Evolutionary conservation across 2,888 invertebrate species (phyloP).

Genomic region (Epicampocera succincta): DNA sequence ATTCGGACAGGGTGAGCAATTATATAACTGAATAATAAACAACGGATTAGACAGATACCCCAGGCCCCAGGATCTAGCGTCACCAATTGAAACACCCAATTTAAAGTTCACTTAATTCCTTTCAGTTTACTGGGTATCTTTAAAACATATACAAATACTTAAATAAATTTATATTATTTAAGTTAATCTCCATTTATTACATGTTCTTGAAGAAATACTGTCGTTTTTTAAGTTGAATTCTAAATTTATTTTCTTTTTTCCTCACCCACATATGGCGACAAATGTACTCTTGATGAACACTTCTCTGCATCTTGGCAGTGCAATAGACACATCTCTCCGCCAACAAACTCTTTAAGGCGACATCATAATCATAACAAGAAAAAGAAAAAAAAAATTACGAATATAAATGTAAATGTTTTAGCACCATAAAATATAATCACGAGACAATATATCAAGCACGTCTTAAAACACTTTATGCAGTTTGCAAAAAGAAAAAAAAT

Average conservation of each 20-base stretch:
- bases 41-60: too few species aligned
- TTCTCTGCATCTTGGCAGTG: conserved; percentile 47
- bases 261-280: conserved; percentile 53
- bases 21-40: too few species aligned
- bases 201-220: conserved; percentile 28
- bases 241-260: conserved; percentile 2
- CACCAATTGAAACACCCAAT: too few species aligned
- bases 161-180: conserved; percentile 9
- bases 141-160: background rate
- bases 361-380: background rate
- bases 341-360: conserved; percentile 7
- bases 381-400: conserved; percentile 28
- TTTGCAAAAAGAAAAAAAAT: conserved; percentile 30
- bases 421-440: conserved; percentile 61
- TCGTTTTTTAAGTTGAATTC: background rate
- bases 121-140: background rate
- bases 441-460: conserved; percentile 65
- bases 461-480: conserved; percentile 59
- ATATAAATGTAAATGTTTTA: conserved; percentile 59
- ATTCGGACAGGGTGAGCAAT: too few species aligned
- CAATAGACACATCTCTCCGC: conserved; percentile 32
- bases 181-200: conserved; percentile 52
- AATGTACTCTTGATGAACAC: conserved; percentile 54
- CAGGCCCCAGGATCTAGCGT: too few species aligned
- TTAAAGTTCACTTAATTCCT: background rate